A percentile compares a stretch with the other conserved stretches of the same genome.
Evolutionary conservation across 2,113 vertebrate genomes (phyloP).

Genomic region (Pungitius pungitius): DNA sequence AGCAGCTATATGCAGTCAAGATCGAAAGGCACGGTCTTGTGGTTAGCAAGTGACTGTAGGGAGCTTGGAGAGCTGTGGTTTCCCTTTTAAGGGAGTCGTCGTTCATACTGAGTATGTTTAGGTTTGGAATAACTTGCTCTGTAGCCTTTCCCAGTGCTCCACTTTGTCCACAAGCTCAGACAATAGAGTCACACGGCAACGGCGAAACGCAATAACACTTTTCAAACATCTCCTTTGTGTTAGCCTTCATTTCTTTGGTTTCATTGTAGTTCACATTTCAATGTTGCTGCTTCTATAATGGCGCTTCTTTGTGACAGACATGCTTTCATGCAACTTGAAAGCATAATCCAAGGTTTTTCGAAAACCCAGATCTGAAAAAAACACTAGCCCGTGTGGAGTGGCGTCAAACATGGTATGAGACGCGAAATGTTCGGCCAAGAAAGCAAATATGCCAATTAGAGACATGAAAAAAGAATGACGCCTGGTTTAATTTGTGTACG

Average conservation of each 20-base stretch:
- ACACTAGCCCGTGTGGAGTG: conserved; percentile 1
- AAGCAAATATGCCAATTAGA: conserved; percentile 21
- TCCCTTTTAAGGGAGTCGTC: conserved; percentile 55
- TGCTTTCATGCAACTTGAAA: conserved; percentile 34
- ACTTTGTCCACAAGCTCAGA: conserved; percentile 10
- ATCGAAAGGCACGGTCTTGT: conserved; percentile 10
- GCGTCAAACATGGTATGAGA: conserved; percentile 8
- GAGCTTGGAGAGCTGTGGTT: conserved; percentile 17
- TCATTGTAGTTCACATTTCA: conserved; percentile 24
- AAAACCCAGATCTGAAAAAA: conserved; percentile 21
- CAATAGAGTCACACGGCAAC: conserved; percentile 7
- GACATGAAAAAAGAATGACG: background rate
- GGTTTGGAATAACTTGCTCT: conserved; percentile 40
- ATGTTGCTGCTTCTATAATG: background rate
- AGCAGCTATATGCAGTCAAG: background rate
- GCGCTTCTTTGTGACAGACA: background rate
- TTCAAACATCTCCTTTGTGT: background rate
- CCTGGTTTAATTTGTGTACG: no score
- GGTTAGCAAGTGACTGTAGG: conserved; percentile 1
- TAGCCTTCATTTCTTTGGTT: background rate
- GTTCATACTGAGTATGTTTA: conserved; percentile 54
- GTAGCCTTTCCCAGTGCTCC: conserved; percentile 27
- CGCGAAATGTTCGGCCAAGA: background rate
- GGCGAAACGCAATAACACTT: background rate
- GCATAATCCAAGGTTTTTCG: conserved; percentile 4